A percentile compares a stretch with the other conserved stretches of the same genome.
These are phyloP conservation scores for Mastomys natalensis DNA, from an alignment of 2,113 vertebrate genomes.

Conservation along the genomic window DNA sequence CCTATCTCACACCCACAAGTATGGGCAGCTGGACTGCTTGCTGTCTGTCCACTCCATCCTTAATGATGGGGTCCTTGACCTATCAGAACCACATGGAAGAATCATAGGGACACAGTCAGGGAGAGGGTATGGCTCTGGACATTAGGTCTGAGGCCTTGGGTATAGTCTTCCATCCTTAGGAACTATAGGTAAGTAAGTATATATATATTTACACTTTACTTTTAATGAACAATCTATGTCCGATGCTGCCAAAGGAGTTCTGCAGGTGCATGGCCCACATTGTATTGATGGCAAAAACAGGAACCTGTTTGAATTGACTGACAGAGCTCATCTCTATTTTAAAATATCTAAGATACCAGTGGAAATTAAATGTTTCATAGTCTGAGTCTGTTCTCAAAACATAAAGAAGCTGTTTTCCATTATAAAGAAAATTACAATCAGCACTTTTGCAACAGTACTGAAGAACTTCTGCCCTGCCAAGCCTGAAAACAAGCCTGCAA, in stretches of 20 bases:
- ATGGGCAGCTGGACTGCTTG: neutral
- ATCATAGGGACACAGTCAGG: neutral
- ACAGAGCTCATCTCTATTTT: neutral
- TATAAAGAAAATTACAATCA: neutral
- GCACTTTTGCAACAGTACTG: neutral
- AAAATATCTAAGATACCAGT: neutral
- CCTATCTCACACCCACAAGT: neutral
- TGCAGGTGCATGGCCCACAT: neutral
- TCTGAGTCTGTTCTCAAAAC: slow-evolving; percentile 41
- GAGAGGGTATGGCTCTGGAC: neutral
- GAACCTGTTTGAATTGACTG: neutral
- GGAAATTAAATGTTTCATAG: neutral
- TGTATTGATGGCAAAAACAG: slow-evolving; percentile 5
- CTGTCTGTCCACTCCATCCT: neutral
- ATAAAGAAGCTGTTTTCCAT: neutral
- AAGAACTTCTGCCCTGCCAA: neutral
- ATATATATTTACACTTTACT: neutral
- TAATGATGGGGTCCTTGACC: neutral
- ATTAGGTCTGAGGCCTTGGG: neutral
- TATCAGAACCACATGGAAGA: neutral
- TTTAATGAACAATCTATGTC: neutral
- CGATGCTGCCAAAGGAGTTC: neutral
- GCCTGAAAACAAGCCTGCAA: neutral
- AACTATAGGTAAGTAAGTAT: neutral
- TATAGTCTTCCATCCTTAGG: neutral